Base-by-base conservation (phyloP, 2,113 vertebrate species). In the Pelvicachromis taeniatus region DNA sequence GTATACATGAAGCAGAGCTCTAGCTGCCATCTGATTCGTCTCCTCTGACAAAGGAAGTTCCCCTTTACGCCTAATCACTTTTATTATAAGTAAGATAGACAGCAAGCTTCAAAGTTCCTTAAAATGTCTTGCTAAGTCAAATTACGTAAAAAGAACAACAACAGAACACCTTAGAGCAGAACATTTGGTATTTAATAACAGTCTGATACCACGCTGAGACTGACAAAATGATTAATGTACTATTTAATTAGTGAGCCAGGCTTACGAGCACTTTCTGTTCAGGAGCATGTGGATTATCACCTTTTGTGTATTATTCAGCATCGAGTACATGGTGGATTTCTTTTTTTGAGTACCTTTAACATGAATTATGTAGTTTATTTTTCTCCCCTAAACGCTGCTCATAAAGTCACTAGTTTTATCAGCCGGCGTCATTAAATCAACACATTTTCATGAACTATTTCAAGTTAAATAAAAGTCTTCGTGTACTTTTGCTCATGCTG, bases 271-370 rank as follows among this genome's bases (percentile, higher is more conserved):
- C 80, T 58, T 84, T 88, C 54, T 54, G 52, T 79, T 89, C 81
- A 88, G 88, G 88, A 88, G 87, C 54, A 80, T 21, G 91, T 87
- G 16, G 63, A 90, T 83, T 75, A 85, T 82, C 53, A 55, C 14
- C 33, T 54, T 78, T n/a, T 73, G 23, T 80, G 79, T 55, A 77
- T 86, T 14, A 58, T 58, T 33, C 56, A 52, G 79, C 78, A 59
- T 45, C 5, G 52, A 31, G 78, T n/a, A 21, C 6, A 42, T 31
- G 4, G 19, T 23, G 29, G 29, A 19, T 70, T 17, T 16, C 21
- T 33, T n/a, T 50, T 50, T 82, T 53, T 55, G 17, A 75, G 21
- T 7, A 45, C 17, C 33, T 73, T 83, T 45, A 45, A n/a, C 54
- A 31, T 73, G 13, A 59, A 73, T 45, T 53, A 29, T 40, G 26